A percentile compares a stretch with the other conserved stretches of the same genome.
These are phyloP conservation scores for Manis javanica DNA, from an alignment of 2,797 vertebrate genomes.

Conservation along the genomic window DNA sequence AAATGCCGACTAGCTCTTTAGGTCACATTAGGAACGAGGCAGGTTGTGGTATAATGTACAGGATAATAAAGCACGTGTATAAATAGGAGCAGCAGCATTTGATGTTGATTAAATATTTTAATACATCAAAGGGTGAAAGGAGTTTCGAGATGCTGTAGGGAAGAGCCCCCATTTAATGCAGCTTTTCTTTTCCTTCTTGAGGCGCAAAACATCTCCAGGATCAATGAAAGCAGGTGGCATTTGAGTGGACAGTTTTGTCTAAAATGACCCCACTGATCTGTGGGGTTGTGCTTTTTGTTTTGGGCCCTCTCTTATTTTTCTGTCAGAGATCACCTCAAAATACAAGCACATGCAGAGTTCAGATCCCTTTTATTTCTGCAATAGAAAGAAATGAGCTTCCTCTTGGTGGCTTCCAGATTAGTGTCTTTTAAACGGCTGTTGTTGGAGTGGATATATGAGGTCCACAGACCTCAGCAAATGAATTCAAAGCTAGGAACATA, in stretches of 20 bases:
- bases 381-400: not conserved
- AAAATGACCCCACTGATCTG: constrained; percentile 61
- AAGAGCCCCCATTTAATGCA: constrained; percentile 59
- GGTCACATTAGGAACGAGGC: constrained; percentile 86
- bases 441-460: not conserved
- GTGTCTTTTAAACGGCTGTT: not conserved
- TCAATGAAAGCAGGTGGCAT: constrained; percentile 61
- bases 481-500: not conserved
- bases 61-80: constrained; percentile 86
- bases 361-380: not conserved
- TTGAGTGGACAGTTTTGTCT: constrained; percentile 68
- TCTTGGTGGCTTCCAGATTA: not conserved
- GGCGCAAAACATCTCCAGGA: constrained; percentile 20
- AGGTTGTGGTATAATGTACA: constrained; percentile 82
- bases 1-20: constrained; percentile 87
- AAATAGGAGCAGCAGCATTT: constrained; percentile 85
- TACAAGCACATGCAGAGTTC: not conserved
- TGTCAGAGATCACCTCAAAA: not conserved
- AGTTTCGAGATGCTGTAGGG: constrained; percentile 67
- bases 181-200: constrained; percentile 32
- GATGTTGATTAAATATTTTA: constrained; percentile 89
- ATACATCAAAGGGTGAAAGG: constrained; percentile 82
- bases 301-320: not conserved
- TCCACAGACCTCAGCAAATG: not conserved
- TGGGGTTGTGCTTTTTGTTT: not conserved